Conservation (phyloP, 1,140 invertebrate genomes). For the Asobara japonica region DNA sequence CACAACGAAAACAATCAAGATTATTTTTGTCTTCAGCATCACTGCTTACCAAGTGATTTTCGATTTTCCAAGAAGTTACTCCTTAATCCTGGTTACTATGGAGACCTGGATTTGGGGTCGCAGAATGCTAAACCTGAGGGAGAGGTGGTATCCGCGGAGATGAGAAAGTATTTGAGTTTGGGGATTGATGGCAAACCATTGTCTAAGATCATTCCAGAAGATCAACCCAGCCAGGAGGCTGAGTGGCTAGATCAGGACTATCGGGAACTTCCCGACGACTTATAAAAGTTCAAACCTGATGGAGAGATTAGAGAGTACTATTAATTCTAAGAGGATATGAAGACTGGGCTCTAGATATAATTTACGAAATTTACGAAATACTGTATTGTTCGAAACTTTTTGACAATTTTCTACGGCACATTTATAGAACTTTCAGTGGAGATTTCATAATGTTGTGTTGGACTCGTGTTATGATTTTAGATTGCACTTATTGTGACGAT, state of each 20-base stretch:
- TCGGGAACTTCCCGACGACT: constrained; percentile 59
- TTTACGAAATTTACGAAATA: too few relatives aligned
- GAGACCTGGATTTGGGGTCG: constrained; percentile 63
- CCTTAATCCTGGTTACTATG: constrained; percentile 37
- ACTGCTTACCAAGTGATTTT: constrained; percentile 74
- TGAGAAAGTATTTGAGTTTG: constrained; percentile 72
- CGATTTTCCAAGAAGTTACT: constrained; percentile 46
- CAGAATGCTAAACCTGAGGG: constrained; percentile 70
- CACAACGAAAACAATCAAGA: constrained; percentile 72
- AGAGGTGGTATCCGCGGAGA: constrained; percentile 59
- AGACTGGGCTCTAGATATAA: too few relatives aligned
- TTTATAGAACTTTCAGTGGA: too few relatives aligned
- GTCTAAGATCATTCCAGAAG: constrained; percentile 65
- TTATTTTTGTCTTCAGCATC: constrained; percentile 79
- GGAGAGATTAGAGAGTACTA: too few relatives aligned
- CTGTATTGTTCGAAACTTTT: too few relatives aligned
- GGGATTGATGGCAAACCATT: constrained; percentile 70
- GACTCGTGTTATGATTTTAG: too few relatives aligned
- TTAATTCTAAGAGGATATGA: too few relatives aligned
- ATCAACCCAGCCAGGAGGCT: constrained; percentile 53
- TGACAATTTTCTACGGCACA: too few relatives aligned
- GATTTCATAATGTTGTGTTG: too few relatives aligned
- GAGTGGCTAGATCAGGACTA: constrained; percentile 71
- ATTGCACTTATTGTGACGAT: too few relatives aligned
- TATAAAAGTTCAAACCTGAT: constrained; percentile 20